Conservation (phyloP, 2,888 invertebrate genomes). For the Zonitis immaculata region DNA sequence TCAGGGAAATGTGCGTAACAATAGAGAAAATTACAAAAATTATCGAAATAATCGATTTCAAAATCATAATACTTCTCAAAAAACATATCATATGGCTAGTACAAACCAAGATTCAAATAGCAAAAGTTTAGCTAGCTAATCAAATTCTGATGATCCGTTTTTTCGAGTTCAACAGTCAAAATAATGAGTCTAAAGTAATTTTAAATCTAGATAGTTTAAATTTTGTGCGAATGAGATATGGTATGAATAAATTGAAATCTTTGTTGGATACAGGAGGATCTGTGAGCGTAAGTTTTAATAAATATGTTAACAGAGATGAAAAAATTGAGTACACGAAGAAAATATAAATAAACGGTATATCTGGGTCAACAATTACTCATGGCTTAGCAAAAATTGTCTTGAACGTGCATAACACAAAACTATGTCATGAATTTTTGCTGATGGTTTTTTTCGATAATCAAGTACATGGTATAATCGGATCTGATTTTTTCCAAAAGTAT, state of each 20-base stretch:
- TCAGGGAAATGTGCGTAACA: too few relatives aligned
- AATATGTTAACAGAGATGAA: slow-evolving; percentile 1
- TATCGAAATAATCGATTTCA: too few relatives aligned
- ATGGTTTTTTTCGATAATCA: slow-evolving; percentile 5
- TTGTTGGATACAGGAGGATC: slow-evolving; percentile 13
- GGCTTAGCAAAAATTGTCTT: slow-evolving; percentile 4
- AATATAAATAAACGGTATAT: slow-evolving; percentile 3
- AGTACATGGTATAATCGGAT: slow-evolving; percentile 8
- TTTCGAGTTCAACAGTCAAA: too few relatives aligned
- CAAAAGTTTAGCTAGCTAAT: too few relatives aligned
- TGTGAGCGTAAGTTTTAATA: slow-evolving; percentile 7
- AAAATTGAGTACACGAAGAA: neutral
- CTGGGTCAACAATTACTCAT: neutral
- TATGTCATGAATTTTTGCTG: slow-evolving; percentile 6
- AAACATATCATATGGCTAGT: too few relatives aligned
- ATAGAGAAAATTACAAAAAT: too few relatives aligned
- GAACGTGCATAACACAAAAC: neutral
- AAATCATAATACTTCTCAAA: too few relatives aligned
- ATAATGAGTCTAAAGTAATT: too few relatives aligned
- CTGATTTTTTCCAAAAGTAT: slow-evolving; percentile 12
- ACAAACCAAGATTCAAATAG: too few relatives aligned
- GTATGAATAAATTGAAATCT: slow-evolving; percentile 1
- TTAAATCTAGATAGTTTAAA: slow-evolving; percentile 9
- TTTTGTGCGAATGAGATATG: neutral
- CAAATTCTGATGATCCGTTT: too few relatives aligned